Evolutionary conservation across 2,888 invertebrate genomes (phyloP), one percentile per base, ranked within the genome.

Genomic region (Pachycephus smyrnensis): DNA sequence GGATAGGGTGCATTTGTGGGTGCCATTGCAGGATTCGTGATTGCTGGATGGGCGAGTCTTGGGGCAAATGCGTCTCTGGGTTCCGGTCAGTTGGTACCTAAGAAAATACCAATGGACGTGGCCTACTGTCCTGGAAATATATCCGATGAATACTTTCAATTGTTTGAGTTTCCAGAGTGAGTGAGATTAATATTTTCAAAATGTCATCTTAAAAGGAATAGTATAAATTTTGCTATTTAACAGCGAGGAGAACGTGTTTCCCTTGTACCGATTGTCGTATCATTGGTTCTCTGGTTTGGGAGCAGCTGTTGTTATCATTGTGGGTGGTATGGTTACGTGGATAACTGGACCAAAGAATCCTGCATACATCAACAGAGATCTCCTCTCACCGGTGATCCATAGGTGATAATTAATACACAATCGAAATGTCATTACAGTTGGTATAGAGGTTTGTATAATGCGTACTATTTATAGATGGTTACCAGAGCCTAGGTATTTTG

Each of bases 201-300:
- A 55, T 6, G 23, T 15, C 0, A 55, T 55, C 11, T 36, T 0
- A 12, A 12, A 30, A 3, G 3, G 23, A 23, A 55, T 23, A 4
- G 23, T 73, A 12, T 68, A 30, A 33, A 55, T 82, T 73, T 77
- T 76, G n/a, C 23, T 77, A 73, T 78, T 82, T 12, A 81, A 12
- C 81, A 90, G 90, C 71, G 90, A 91, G 77, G 93, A 93, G 4
- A 89, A 92, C 76, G 93, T 95, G 74, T 96, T 96, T 89, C 95
- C 96, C 0, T 89, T 96, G 23, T 97, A 96, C 92, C 94, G 96
- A 12, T 87, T 97, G 73, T 96, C 96, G 0, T 97, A 96, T 90
- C 95, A 96, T 89, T 97, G 96, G 96, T 95, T 96, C 79, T 95
- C 96, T 69, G 95, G 96, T 0, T 92, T 96, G 76, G 97, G 96